Base-by-base conservation (phyloP, 2,888 invertebrate genomes). In the Drosophila subquinaria region DNA sequence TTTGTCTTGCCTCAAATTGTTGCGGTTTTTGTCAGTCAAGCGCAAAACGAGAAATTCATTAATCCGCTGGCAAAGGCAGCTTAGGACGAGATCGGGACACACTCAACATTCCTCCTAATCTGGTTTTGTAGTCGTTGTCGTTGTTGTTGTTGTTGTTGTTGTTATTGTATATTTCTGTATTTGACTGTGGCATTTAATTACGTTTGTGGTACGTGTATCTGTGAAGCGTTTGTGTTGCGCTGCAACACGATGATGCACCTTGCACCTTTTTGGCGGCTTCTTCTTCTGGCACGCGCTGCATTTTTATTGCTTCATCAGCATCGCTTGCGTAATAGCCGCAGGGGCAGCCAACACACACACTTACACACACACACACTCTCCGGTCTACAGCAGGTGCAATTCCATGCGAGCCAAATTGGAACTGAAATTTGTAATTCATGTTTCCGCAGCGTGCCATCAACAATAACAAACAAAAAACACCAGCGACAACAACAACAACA, bases 251-350 rank as follows among this genome's bases (percentile, higher is more conserved):
- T 63, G 48, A 52, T 72, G 76, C 73, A 61, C 69, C 78, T 82
- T 86, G 85, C 85, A 86, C 81, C 73, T 85, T 70, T 82, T 83
- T 83, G 85, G 82, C 85, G 85, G 81, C 83, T 77, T 66, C 74
- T 67, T 48, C 30, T 55, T 64, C 27, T 27, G 81, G 88, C 86
- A 89, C 89, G 89, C 81, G 89, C 87, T 81, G 80, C 88, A 87
- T 80, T 89, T 86, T 86, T 86, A 89, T 77, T 81, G 86, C 86
- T 86, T 86, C 86, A 86, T 87, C 85, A 72, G 84, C 74, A 69
- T 66, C 68, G 79, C 73, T 79, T 79, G 73, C 73, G 68, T 70
- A 70, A 65, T 42, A 60, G 71, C 82, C 85, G 40, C 79, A 68
- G 82, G 71, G 50, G 35, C 65, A 45, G 6, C 45, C 23, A 15